phyloP scores from a whole-genome alignment of 2,888 invertebrate species.

The Diplazon laetatorius region DNA sequence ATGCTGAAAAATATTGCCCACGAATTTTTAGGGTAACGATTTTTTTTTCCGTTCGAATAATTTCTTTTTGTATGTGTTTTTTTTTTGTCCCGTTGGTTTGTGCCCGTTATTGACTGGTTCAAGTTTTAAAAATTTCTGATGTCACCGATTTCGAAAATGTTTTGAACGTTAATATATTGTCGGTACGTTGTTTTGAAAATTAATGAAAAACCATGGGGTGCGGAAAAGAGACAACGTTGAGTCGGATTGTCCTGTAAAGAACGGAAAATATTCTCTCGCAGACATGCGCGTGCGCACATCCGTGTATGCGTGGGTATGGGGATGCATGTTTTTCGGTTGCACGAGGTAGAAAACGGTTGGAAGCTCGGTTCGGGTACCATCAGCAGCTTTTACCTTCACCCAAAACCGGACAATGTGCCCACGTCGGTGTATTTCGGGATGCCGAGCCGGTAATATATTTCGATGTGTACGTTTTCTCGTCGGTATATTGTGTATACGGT shows the following conservation, averaged over 20 bases:
- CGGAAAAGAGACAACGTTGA: too few species aligned
- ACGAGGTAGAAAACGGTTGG: too few species aligned
- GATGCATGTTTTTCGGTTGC: too few species aligned
- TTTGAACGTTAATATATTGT: too few species aligned
- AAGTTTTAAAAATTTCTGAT: too few species aligned
- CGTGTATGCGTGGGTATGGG: too few species aligned
- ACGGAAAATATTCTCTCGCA: neutral
- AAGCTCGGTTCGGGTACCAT: neutral
- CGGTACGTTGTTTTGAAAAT: too few species aligned
- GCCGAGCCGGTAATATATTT: constrained; percentile 21
- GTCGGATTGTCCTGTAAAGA: neutral
- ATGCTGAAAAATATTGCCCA: neutral
- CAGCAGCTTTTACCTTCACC: neutral
- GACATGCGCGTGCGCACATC: too few species aligned
- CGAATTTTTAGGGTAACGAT: neutral
- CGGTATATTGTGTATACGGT: constrained; percentile 14
- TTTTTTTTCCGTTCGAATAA: neutral
- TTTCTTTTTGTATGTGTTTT: too few species aligned
- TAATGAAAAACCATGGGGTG: too few species aligned
- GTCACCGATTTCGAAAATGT: too few species aligned
- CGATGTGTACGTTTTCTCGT: constrained; percentile 9
- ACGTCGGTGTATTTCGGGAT: neutral
- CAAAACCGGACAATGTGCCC: constrained; percentile 11
- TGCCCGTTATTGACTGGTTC: too few species aligned
- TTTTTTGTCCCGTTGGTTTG: neutral